phyloP scores from a whole-genome alignment of 2,113 vertebrate genomes.

The Dunckerocampus dactyliophorus region DNA sequence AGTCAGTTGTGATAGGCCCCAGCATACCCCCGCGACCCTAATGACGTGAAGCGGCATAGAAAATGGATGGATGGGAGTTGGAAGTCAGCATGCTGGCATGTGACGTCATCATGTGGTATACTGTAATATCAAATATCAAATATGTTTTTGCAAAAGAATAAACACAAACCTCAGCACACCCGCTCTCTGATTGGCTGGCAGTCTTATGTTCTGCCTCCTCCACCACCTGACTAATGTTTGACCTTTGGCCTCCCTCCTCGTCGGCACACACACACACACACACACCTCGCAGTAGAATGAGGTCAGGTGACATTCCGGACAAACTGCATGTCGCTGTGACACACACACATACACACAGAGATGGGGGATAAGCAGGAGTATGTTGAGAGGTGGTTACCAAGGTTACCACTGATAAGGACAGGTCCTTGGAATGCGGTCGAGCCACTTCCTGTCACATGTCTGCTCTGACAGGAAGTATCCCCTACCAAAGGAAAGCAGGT shows the following conservation, averaged over 20 bases:
- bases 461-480: not conserved
- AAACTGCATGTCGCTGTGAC: not conserved
- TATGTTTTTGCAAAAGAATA: not conserved
- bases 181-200: not conserved
- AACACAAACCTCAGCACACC: not conserved
- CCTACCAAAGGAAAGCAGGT: not conserved
- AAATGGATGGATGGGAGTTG: no score
- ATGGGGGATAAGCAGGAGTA: not conserved
- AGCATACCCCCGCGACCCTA: no score
- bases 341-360: not conserved
- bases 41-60: no score
- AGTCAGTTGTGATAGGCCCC: no score
- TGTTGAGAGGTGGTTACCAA: not conserved
- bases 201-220: not conserved
- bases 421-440: not conserved
- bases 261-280: not conserved
- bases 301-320: conserved; percentile 2
- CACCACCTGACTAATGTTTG: not conserved
- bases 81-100: no score
- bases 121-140: no score
- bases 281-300: conserved; percentile 24
- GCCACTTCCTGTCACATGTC: not conserved
- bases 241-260: not conserved
- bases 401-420: not conserved
- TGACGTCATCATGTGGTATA: no score